Evolutionary conservation across 2,113 vertebrate species (phyloP).

Genomic region (Trichechus manatus): DNA sequence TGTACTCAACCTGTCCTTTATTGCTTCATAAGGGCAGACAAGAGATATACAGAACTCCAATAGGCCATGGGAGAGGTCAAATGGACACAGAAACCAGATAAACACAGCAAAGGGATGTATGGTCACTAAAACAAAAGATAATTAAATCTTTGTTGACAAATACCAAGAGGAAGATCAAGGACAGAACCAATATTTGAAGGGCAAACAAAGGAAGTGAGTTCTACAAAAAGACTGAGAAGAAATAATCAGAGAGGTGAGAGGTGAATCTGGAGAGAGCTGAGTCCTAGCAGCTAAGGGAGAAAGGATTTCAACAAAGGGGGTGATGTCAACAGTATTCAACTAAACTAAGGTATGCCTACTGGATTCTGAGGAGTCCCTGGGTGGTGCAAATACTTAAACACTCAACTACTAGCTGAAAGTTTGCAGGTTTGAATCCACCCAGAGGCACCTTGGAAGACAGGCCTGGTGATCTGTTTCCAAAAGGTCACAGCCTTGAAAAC

Average conservation of each 20-base stretch:
- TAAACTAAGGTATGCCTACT: background rate
- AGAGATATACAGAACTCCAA: background rate
- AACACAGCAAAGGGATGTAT: background rate
- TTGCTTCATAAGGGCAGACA: background rate
- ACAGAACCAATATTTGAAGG: conserved; percentile 20
- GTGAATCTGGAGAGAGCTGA: background rate
- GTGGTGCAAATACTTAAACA: background rate
- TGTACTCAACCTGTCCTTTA: background rate
- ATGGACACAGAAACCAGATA: background rate
- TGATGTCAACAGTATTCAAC: background rate
- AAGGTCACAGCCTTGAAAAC: background rate
- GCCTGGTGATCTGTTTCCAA: background rate
- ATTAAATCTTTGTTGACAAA: background rate
- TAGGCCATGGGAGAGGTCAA: background rate
- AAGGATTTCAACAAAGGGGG: background rate
- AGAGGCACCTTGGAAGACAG: background rate
- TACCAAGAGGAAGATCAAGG: background rate
- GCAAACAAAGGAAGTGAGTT: background rate
- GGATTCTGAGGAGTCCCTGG: background rate
- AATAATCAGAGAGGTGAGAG: background rate
- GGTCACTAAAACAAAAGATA: background rate
- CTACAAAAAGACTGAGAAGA: background rate
- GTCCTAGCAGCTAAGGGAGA: background rate
- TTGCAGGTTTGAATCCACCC: background rate
- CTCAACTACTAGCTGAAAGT: background rate